Base-by-base conservation (phyloP, 2,113 vertebrate species). In the Pangasianodon gigas region DNA sequence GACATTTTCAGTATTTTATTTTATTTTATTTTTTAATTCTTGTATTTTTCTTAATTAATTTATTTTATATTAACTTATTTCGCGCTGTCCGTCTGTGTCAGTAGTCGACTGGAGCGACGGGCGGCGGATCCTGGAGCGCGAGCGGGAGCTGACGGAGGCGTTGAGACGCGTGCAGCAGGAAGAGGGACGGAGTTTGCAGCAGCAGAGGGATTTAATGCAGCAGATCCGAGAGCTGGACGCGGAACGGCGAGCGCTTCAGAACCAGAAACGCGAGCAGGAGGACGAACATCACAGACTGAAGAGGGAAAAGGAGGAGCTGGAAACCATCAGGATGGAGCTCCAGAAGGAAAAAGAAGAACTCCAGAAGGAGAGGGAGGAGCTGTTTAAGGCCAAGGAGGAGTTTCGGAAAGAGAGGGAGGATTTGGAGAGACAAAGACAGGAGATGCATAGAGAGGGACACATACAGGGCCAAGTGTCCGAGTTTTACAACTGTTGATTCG, bases 91-190 rank as follows among this genome's bases (percentile, higher is more conserved):
- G 14, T 24, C 0, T 74, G 19, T 14, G 6, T 74, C 51, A 92
- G 91, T 88, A 48, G 29, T 85, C 0, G 41, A 51, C 71, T 24
- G 87, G 92, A 65, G 46, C 37, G 86, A 91, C 26, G 37, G 87
- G 51, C 69, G 91, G 41, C 88, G 90, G 44, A 65, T 93, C 48
- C 83, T 94, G 26, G 94, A 88, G 80, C 91, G 91, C 58, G 95
- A 95, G 86, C 91, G 67, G 11, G 94, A 95, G 86, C 91, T 95
- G 89, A 94, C 93, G 0, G 95, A 95, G 85, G 93, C 95, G n/a
- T 85, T 96, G 71, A 94, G 95, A 88, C 93, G 92, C 13, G 92
- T 92, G 1, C 95, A 95, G 91, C 94, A 85, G 86, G 93, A 95
- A 91, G 95, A 95, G 79, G 93, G 92, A 2, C 91, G 84, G 14